Evolutionary conservation across 2,888 invertebrate genomes (phyloP).

Genomic region (Chironomus tentans): DNA sequence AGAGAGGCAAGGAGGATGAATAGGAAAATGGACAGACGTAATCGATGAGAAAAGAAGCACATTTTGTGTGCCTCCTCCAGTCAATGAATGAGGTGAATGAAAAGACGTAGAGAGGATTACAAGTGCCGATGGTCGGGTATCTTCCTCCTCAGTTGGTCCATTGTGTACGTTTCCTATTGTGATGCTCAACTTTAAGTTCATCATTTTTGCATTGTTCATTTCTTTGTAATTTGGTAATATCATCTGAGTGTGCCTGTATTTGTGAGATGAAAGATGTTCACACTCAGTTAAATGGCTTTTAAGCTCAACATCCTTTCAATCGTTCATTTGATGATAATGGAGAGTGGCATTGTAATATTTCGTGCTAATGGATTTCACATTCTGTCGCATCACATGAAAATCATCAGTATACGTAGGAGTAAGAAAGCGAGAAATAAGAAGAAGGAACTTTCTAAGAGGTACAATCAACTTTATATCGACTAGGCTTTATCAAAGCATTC

Average conservation of each 20-base stretch:
- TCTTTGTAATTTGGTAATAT: no score
- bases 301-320: conserved; percentile 20
- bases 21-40: background rate
- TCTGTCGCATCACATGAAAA: background rate
- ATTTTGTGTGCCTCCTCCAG: background rate
- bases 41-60: background rate
- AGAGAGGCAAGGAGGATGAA: background rate
- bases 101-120: background rate
- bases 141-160: background rate
- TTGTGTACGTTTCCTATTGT: background rate
- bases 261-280: background rate
- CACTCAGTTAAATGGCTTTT: conserved; percentile 23
- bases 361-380: conserved; percentile 19
- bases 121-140: background rate
- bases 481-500: conserved; percentile 4
- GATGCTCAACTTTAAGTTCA: background rate
- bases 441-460: background rate
- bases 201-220: no score
- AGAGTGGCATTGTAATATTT: background rate
- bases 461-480: background rate
- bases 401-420: no score
- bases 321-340: background rate
- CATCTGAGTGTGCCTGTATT: no score
- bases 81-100: background rate
- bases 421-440: no score